These are phyloP conservation scores for Pionites leucogaster DNA, from an alignment of 2,113 vertebrate genomes.

Conservation along the genomic window DNA sequence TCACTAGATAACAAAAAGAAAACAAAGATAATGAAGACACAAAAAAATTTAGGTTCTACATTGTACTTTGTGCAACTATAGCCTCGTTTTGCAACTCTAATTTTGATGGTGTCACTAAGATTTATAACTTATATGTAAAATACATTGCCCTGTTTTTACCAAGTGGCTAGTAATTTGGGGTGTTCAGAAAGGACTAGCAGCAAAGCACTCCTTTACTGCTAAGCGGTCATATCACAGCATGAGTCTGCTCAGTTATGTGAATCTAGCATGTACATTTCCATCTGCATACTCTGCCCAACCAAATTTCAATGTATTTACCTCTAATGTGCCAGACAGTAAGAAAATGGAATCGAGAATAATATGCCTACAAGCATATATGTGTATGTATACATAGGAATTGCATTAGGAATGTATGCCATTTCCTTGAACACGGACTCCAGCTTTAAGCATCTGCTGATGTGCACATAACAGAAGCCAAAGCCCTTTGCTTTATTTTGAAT, in stretches of 20 bases:
- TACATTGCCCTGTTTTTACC: neutral
- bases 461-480: neutral
- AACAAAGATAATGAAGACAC: neutral
- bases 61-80: neutral
- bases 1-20: neutral
- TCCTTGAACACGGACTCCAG: neutral
- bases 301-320: neutral
- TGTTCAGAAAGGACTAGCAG: neutral
- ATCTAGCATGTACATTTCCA: fast-evolving
- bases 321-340: neutral
- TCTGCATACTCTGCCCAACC: neutral
- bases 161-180: neutral
- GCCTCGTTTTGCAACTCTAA: neutral
- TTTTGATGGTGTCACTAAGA: neutral
- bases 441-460: neutral
- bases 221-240: fast-evolving
- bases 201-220: neutral
- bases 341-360: neutral
- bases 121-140: neutral
- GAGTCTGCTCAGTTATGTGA: neutral
- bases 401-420: neutral
- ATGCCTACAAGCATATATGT: neutral
- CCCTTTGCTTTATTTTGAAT: neutral
- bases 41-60: neutral
- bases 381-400: neutral